These are phyloP conservation scores for Misgurnus anguillicaudatus DNA, from an alignment of 2,113 vertebrate species.

Conservation along the genomic window DNA sequence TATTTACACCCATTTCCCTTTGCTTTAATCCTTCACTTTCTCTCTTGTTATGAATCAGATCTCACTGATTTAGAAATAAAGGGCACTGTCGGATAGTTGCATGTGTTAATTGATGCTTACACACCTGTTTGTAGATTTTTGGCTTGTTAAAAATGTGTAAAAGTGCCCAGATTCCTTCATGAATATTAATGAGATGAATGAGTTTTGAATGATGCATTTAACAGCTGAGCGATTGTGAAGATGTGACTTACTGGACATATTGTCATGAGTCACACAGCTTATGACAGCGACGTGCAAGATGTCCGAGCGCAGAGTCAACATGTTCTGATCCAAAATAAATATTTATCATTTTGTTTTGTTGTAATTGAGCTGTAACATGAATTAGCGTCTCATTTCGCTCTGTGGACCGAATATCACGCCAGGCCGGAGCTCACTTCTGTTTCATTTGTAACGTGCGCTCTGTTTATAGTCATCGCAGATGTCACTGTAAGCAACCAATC, in stretches of 20 bases:
- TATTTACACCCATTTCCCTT: constrained; percentile 25
- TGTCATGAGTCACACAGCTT: constrained; percentile 13
- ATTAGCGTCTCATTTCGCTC: constrained; percentile 15
- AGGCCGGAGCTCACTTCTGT: neutral
- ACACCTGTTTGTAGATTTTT: constrained; percentile 1
- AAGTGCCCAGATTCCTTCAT: neutral
- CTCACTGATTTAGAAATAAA: neutral
- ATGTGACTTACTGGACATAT: constrained; percentile 4
- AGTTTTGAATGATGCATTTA: neutral
- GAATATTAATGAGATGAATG: constrained; percentile 26
- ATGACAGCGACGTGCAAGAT: constrained; percentile 13
- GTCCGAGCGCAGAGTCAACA: constrained; percentile 22
- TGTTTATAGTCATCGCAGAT: neutral
- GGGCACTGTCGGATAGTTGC: neutral
- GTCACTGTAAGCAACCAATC: no score
- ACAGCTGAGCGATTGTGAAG: neutral
- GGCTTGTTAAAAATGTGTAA: neutral
- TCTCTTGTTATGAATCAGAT: neutral
- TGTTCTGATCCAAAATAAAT: constrained; percentile 12
- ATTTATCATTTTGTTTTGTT: constrained; percentile 23
- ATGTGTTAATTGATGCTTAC: neutral
- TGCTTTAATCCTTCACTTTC: constrained; percentile 17
- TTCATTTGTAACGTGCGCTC: neutral
- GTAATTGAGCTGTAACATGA: constrained; percentile 20
- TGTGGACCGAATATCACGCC: neutral